Base-by-base conservation (phyloP, 1,140 invertebrate genomes). In the Drosophila pseudoananassae region DNA sequence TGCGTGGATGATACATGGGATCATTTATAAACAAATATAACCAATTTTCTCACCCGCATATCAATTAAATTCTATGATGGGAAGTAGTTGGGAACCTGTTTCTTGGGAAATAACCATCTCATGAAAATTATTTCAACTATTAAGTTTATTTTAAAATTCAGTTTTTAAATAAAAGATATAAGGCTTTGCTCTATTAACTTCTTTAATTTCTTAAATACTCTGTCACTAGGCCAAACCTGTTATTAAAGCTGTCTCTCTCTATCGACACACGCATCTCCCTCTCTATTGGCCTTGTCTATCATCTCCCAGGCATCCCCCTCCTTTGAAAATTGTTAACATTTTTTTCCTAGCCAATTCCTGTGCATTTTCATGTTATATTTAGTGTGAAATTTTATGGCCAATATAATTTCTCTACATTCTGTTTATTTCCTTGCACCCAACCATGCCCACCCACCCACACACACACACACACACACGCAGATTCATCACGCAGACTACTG, bases 321-420 rank as follows among this genome's bases (percentile, higher is more conserved):
- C n/a, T 0, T 10, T 10, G 27, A 29, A 38, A 46, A 52, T 68
- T 65, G 38, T 68, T 65, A 23, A 17, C 31, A 66, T 36, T 31
- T 66, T 66, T 69, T 38, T 49, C 50, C 17, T 5, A 54, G 17
- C 50, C n/a, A 69, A 66, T 54, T 69, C 54, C 20, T 55, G 15
- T 38, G 50, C 40, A 66, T 29, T 38, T 66, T 46, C 40, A 66
- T 29, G 31, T 66, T 46, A 46, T 58, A 65, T 58, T 64, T 23
- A 40, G 29, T 63, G 57, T 43, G 52, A 61, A 60, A 61, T 83
- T 63, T 76, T 53, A 77, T 77, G 60, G 33, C 57, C 52, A 58
- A 66, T 65, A 58, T 50, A 81, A 61, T 81, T 81, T 49, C 15
- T 53, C 46, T 57, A 25, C 57, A 31, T 38, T 74, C 0, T 55